phyloP scores from a whole-genome alignment of 2,797 vertebrate genomes.

The Sternotherus odoratus region DNA sequence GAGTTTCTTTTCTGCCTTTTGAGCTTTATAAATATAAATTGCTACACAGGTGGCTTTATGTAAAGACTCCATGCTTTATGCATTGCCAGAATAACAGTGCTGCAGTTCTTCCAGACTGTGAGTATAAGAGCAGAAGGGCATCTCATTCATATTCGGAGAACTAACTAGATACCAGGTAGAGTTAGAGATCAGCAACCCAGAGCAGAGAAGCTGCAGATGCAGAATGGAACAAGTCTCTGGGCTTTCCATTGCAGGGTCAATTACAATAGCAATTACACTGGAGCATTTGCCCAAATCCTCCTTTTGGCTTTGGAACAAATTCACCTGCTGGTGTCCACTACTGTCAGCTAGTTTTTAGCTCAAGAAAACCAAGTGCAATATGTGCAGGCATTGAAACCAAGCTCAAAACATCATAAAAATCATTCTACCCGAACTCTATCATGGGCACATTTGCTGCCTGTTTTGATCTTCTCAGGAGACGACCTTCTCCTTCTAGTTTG shows the following conservation, averaged over 20 bases:
- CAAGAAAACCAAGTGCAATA: constrained; percentile 17
- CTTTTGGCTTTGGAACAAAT: constrained; percentile 58
- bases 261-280: constrained; percentile 42
- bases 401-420: constrained; percentile 22
- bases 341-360: background rate
- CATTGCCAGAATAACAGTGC: background rate
- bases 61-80: background rate
- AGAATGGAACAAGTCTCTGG: constrained; percentile 27
- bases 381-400: background rate
- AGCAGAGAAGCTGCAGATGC: constrained; percentile 17
- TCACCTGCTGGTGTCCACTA: background rate
- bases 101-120: background rate
- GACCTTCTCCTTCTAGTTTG: background rate
- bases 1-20: constrained; percentile 44
- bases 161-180: background rate
- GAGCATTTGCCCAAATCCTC: constrained; percentile 48
- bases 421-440: background rate
- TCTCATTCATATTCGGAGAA: background rate
- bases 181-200: constrained; percentile 33
- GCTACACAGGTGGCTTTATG: background rate
- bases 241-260: constrained; percentile 39
- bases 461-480: constrained; percentile 8
- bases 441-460: background rate
- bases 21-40: constrained; percentile 57
- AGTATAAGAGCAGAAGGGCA: background rate